Evolutionary conservation across 2,797 vertebrate genomes (phyloP), one percentile per base, ranked within the genome.

Genomic region (Crossoptilon crossoptilon): DNA sequence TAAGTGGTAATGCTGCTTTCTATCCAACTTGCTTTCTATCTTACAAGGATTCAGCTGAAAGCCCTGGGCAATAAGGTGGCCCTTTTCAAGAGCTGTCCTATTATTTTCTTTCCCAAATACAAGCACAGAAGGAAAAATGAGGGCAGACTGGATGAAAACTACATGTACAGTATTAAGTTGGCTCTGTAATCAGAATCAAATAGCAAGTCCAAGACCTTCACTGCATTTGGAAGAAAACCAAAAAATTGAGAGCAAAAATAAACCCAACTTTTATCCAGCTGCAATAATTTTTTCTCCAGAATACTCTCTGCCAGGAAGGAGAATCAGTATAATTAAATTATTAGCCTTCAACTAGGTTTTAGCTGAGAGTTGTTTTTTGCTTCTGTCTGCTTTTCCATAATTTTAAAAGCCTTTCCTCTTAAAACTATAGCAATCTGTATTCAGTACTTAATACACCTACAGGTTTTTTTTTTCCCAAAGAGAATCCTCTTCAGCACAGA

Each of bases 111-210:
- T 51, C 55, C 29, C 77, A 92, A 89, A 93, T 68, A 88, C 6
- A 94, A 41, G 60, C 17, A 9, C 63, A 90, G 67, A 90, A 96
- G 63, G 84, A 78, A 79, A 97, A 97, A 96, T 43, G 19, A 97
- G 79, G 91, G 77, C 87, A 97, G 81, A 75, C 48, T 35, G 72
- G 92, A 93, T 64, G 73, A 88, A 96, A 53, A 97, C 75, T 60
- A 76, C 91, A 8, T 58, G 58, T 48, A 75, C 29, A 95, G 82
- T 6, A 8, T 89, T 64, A 73, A 84, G 29, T 67, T 95, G 84
- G 91, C 93, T 93, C 74, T 66, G 70, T 91, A 86, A 90, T 56
- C 71, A 75, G 69, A 53, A 79, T 90, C 80, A 91, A 90, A 95
- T 86, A 91, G 64, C 23, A 96, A 95, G 66, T 87, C 90, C 83